These are phyloP conservation scores for Lottia gigantea DNA, from an alignment of 2,888 invertebrate species.

Conservation along the genomic window DNA sequence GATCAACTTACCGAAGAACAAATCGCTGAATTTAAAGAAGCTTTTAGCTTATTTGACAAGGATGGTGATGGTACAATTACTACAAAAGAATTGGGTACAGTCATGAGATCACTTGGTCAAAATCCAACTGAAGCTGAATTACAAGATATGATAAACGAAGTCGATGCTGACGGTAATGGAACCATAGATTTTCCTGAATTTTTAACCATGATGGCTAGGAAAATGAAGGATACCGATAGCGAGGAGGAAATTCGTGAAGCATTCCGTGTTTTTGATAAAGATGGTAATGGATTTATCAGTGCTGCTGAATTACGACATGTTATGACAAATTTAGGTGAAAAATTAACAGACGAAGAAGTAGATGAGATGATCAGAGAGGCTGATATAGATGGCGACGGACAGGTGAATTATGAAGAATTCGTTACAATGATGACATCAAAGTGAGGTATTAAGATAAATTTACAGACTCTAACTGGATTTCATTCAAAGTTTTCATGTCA, in stretches of 20 bases:
- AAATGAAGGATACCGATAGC: conserved; percentile 99
- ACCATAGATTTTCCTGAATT: conserved; percentile 99
- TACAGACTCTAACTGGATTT: too few species aligned
- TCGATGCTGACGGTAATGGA: conserved; percentile 95
- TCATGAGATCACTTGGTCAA: conserved; percentile 98
- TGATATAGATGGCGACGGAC: conserved; percentile 99
- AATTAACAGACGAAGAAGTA: conserved; percentile 98
- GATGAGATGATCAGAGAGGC: conserved; percentile 99
- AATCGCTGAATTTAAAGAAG: conserved; percentile 79
- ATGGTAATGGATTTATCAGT: conserved; percentile 99
- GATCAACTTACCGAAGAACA: conserved; percentile 7
- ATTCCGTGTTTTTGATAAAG: conserved; percentile 98
- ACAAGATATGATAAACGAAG: conserved; percentile 99
- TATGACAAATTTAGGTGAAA: conserved; percentile 99
- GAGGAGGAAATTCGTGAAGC: conserved; percentile 98
- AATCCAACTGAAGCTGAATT: conserved; percentile 99
- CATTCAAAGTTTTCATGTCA: too few species aligned
- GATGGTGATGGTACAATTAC: conserved; percentile 99
- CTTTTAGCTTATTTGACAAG: conserved; percentile 99
- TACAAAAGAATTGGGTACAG: conserved; percentile 98
- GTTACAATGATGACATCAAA: conserved; percentile 52
- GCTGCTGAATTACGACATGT: conserved; percentile 99
- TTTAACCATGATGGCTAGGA: conserved; percentile 99
- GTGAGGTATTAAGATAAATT: conserved; percentile 21
- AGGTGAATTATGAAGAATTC: conserved; percentile 40